phyloP scores from a whole-genome alignment of 2,113 vertebrate species.

The Loxodonta africana region DNA sequence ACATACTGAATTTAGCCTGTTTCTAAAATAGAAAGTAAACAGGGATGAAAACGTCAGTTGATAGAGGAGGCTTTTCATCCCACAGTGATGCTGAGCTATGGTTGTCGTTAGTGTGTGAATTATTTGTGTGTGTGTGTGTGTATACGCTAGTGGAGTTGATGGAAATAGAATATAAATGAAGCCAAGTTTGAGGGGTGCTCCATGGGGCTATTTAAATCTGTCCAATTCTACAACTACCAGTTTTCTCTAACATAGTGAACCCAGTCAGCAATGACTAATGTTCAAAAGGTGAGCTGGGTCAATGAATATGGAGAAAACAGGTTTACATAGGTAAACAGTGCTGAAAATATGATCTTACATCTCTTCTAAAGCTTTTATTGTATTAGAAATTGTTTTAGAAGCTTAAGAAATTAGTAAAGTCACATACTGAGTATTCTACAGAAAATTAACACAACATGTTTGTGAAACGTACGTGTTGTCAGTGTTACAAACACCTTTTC shows the following conservation, averaged over 20 bases:
- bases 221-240: not conserved
- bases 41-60: not conserved
- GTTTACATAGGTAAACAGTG: not conserved
- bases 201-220: not conserved
- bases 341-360: not conserved
- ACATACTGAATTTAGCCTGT: not conserved
- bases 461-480: not conserved
- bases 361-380: not conserved
- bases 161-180: not conserved
- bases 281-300: not conserved
- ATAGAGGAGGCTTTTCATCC: not conserved
- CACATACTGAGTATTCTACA: not conserved
- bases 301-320: not conserved
- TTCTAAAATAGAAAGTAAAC: conserved; percentile 6
- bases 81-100: not conserved
- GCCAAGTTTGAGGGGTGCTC: not conserved
- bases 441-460: not conserved
- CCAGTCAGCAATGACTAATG: not conserved
- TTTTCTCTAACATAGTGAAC: not conserved
- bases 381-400: not conserved
- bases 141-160: not conserved
- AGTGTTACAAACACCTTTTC: not conserved
- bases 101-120: not conserved
- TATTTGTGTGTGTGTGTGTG: not conserved
- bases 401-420: not conserved